Evolutionary conservation across 2,113 vertebrate genomes (phyloP).

Genomic region (Megatriorchis doriae): DNA sequence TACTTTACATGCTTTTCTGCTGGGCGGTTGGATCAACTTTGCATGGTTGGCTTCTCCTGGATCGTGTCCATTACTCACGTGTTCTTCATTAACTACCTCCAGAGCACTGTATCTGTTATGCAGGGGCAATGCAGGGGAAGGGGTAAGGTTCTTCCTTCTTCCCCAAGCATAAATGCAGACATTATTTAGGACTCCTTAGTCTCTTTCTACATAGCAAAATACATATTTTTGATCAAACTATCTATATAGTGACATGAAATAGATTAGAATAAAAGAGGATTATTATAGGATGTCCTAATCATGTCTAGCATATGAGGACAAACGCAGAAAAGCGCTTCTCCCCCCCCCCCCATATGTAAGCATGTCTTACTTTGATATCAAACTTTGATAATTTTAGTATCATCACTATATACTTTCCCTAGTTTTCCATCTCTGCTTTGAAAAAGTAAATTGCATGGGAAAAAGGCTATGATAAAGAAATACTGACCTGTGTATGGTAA

Average conservation of each 20-base stretch:
- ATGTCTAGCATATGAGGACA: accelerated
- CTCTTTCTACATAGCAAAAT: background rate
- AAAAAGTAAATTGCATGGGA: background rate
- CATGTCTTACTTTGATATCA: background rate
- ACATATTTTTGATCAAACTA: background rate
- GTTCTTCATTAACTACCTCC: background rate
- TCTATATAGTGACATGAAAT: background rate
- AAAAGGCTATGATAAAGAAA: background rate
- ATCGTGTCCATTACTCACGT: background rate
- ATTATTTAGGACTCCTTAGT: background rate
- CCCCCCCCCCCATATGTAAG: accelerated
- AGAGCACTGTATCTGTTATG: background rate
- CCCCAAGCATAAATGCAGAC: background rate
- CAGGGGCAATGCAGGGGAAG: background rate
- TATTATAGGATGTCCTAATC: accelerated
- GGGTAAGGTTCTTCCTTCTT: background rate
- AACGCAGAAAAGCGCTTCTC: background rate
- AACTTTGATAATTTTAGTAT: background rate
- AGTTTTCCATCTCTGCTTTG: background rate
- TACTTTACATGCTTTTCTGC: background rate
- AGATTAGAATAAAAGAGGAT: accelerated
- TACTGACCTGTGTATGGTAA: background rate
- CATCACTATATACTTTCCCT: background rate
- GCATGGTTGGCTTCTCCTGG: background rate
- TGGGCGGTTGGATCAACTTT: background rate